Base-by-base conservation (phyloP, 2,113 vertebrate species). In the Hippocampus barbouri region DNA sequence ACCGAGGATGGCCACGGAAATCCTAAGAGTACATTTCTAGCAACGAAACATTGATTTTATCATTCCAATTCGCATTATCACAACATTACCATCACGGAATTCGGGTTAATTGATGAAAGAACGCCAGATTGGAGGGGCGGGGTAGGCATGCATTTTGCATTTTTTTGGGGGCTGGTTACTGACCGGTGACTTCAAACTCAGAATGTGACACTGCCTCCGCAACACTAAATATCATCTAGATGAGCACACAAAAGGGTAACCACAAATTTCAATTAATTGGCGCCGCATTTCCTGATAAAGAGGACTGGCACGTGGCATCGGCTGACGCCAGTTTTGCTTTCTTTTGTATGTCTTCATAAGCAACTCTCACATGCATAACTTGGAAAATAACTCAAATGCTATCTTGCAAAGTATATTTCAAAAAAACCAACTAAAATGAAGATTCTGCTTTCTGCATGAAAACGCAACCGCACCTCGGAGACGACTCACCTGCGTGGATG, bases 401-500 rank as follows among this genome's bases (percentile, higher is more conserved):
- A 51, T 30, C 38, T 54, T 61, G 27, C 41, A 41, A 30, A 68
- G 14, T 38, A 6, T 38, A 21, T 23, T 21, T 23, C n/a, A n/a
- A n/a, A 3, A 40, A 53, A 69, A 38, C 10, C 12, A 67, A 38
- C 25, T 21, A 15, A 30, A 25, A 11, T 16, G n/a, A 16, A 15
- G 14, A 40, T 11, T 12, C 12, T 54, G 25, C 8, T 6, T 34
- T 15, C 21, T 68, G 9, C 27, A n/a, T 14, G n/a, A 4, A 21
- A 21, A 9, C 18, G 47, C n/a, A 40, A 76, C 69, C 68, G 43
- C 80, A 69, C n/a, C 56, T 56, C 20, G 43, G 25, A 30, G 60
- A 43, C 41, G 72, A 90, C 91, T 92, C 86, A 91, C 87, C 88
- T 88, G 88, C 78, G 85, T 81, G 70, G 84, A 83, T 73, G 88